A percentile compares a stretch with the other conserved stretches of the same genome.
Conservation (phyloP, 2,888 invertebrate species). For the Drosophila mimetica region DNA sequence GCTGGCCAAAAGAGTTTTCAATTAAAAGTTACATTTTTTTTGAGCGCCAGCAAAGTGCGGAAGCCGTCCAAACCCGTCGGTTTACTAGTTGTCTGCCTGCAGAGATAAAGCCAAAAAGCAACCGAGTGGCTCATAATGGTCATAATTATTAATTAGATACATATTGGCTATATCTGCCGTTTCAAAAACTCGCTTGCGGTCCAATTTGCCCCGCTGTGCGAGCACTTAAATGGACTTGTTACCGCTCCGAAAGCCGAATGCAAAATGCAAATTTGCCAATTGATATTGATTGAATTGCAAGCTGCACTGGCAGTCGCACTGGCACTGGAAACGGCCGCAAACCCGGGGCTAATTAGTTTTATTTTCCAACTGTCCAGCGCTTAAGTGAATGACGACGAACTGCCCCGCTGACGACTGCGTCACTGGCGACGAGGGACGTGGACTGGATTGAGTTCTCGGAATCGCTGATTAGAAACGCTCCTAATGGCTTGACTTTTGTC, state of each 20-base stretch:
- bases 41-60: conserved; percentile 48
- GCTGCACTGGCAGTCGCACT: conserved; percentile 36
- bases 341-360: conserved; percentile 72
- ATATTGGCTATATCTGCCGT: conserved; percentile 30
- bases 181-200: conserved; percentile 34
- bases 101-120: conserved; percentile 62
- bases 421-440: not conserved
- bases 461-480: conserved; percentile 50
- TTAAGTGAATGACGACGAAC: conserved; percentile 52
- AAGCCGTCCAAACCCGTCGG: conserved; percentile 69
- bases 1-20: conserved; percentile 34
- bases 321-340: too few relatives aligned
- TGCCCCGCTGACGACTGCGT: conserved; percentile 20
- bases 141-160: conserved; percentile 76
- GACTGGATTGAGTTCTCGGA: conserved; percentile 44
- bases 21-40: conserved; percentile 38
- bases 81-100: conserved; percentile 42
- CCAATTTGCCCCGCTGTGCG: conserved; percentile 34
- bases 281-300: conserved; percentile 79
- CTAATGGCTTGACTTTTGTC: conserved; percentile 45
- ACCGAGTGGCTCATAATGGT: conserved; percentile 43
- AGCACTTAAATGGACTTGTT: conserved; percentile 53
- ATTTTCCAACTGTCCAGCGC: conserved; percentile 63
- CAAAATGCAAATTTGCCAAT: conserved; percentile 80
- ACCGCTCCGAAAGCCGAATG: conserved; percentile 25